Conservation (phyloP, 2,888 invertebrate genomes). For the Phragmatobia fuliginosa region DNA sequence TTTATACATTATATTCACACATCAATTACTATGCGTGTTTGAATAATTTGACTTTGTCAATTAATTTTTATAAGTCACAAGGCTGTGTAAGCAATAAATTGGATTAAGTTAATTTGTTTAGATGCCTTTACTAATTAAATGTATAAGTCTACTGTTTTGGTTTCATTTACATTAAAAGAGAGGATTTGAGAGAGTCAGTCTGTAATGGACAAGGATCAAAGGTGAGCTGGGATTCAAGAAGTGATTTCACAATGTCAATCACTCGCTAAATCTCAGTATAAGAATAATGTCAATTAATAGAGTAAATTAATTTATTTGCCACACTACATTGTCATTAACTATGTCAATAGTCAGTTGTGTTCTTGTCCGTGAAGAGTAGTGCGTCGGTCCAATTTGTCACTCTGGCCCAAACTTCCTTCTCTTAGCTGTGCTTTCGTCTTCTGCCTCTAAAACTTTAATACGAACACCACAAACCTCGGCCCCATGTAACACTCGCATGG, state of each 20-base stretch:
- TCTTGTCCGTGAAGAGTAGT: constrained; percentile 30
- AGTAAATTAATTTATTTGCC: constrained; percentile 54
- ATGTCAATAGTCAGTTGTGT: constrained; percentile 49
- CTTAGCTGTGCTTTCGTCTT: constrained; percentile 84
- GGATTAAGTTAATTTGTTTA: constrained; percentile 53
- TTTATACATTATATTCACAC: not conserved
- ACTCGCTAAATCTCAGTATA: constrained; percentile 40
- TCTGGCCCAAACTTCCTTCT: constrained; percentile 55
- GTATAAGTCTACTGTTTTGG: constrained; percentile 25
- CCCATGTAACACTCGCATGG: constrained; percentile 91
- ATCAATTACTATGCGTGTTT: constrained; percentile 11
- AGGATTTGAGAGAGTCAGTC: constrained; percentile 18
- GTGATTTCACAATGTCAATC: constrained; percentile 15
- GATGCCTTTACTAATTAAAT: constrained; percentile 49
- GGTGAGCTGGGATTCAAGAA: constrained; percentile 28
- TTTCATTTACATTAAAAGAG: constrained; percentile 3
- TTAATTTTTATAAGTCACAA: constrained; percentile 61
- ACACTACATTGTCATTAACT: constrained; percentile 45
- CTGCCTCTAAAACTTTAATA: constrained; percentile 95
- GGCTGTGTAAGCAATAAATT: constrained; percentile 75
- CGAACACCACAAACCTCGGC: constrained; percentile 95
- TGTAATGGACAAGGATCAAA: not conserved
- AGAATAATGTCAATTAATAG: constrained; percentile 55
- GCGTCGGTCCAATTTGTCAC: constrained; percentile 36
- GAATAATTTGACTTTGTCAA: constrained; percentile 56